Evolutionary conservation across 2,797 vertebrate species (phyloP), one percentile per base, ranked within the genome.

Genomic region (Champsocephalus gunnari): DNA sequence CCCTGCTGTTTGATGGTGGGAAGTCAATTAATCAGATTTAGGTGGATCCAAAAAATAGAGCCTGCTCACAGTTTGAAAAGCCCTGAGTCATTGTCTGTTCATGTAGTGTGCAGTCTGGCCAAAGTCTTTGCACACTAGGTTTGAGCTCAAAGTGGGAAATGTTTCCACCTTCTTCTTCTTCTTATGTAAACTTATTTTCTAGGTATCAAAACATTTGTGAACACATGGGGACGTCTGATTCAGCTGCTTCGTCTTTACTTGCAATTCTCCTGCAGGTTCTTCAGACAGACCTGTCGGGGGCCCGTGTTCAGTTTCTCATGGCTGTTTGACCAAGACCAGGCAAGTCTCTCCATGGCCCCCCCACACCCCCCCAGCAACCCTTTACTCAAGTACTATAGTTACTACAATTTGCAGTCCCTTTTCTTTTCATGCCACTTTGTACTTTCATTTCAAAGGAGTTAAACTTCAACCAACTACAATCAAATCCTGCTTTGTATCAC

Each of bases 51-150:
- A 65, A 64, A 17, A 12, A 12, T 3, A 19, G 71, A 49, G 76
- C 56, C 67, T 24, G 32, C 63, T 81, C 56, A 67, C 56, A 51
- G 72, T 47, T 43, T 66, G 24, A 71, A 69, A 84, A 81, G 73
- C 53, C 41, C 86, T 82, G 85, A 90, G 79, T 89, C 83, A 84
- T 21, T 68, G 82, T 85, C 88, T 86, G 88, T 76, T 79, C 75
- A 88, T 84, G 65, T 81, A 55, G 54, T 57, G 1, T 1, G 32
- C 16, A 60, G 55, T 76, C 75, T 77, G 78, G 87, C 74, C 73
- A 81, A 82, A 76, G 72, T 79, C 76, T 80, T 68, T 66, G 45
- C 59, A 54, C 47, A 17, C 56, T 61, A 57, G 55, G 50, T 56
- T 62, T 56, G 32, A 70, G 54, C 48, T 51, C 4, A 43, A 32